These are phyloP conservation scores for Desoria tigrina DNA, from an alignment of 2,888 invertebrate species.

Conservation along the genomic window DNA sequence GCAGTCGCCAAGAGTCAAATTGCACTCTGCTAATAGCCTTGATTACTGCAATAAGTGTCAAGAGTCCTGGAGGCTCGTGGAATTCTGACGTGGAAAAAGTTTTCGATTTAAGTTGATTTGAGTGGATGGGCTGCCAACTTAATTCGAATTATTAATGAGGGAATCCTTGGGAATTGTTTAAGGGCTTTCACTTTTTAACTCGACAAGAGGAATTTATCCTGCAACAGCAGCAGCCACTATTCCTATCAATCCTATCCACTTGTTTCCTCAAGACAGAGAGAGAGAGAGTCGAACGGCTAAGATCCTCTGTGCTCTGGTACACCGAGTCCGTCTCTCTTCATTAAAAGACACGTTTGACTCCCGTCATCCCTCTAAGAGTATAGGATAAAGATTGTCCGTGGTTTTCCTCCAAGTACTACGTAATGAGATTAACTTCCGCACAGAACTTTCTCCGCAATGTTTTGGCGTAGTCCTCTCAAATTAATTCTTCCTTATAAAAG, in stretches of 20 bases:
- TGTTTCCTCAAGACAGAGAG: no score
- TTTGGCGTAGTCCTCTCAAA: no score
- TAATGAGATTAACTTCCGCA: no score
- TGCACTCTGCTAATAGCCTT: no score
- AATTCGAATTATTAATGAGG: slow-evolving; percentile 45
- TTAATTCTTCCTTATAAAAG: no score
- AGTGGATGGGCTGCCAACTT: slow-evolving; percentile 38
- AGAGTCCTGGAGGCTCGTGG: neutral
- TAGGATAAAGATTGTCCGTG: no score
- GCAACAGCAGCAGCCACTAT: neutral
- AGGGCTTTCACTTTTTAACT: slow-evolving; percentile 22
- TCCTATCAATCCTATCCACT: slow-evolving; percentile 1
- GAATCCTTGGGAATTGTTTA: slow-evolving; percentile 20
- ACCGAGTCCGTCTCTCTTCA: neutral
- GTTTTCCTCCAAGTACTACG: no score
- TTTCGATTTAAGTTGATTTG: slow-evolving; percentile 29
- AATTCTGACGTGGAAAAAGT: neutral
- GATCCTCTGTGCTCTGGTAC: no score
- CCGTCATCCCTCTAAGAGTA: no score
- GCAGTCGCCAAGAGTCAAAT: no score
- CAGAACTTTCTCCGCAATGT: no score
- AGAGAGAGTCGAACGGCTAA: no score
- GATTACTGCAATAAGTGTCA: slow-evolving; percentile 23
- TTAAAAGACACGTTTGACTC: neutral
- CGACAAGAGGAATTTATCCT: slow-evolving; percentile 16